Percentiles rank a stretch among this genome's conserved stretches.
phyloP scores from a whole-genome alignment of 2,888 invertebrate species.

The Aleiodes testaceus region DNA sequence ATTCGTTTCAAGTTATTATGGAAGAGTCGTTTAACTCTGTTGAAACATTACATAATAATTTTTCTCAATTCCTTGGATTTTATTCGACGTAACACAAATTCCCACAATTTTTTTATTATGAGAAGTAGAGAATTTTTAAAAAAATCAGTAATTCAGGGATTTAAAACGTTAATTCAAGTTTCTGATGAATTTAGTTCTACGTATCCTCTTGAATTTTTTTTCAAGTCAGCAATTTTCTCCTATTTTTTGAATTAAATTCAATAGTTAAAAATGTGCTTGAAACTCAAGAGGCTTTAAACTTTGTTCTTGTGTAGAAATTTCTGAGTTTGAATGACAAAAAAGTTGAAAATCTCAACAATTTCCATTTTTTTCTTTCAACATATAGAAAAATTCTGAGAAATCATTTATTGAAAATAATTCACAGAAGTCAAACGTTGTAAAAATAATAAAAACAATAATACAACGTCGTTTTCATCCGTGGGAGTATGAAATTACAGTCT shows the following conservation, averaged over 20 bases:
- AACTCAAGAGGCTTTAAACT: no score
- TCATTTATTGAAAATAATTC: not conserved
- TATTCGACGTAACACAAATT: constrained; percentile 1
- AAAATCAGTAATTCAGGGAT: constrained; percentile 1
- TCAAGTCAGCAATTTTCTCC: no score
- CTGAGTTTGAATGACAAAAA: no score
- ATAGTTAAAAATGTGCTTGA: no score
- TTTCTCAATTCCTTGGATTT: not conserved
- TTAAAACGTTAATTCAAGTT: no score
- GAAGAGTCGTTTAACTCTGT: no score
- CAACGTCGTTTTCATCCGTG: constrained; percentile 34
- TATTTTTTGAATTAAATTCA: no score
- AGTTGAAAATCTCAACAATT: no score
- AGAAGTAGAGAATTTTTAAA: not conserved
- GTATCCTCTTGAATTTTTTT: not conserved
- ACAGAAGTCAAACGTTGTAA: constrained; percentile 2
- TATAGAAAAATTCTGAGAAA: not conserved
- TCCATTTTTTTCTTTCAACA: not conserved
- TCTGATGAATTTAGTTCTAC: not conserved
- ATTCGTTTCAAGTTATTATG: no score
- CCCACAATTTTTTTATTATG: not conserved
- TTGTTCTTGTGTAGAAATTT: no score
- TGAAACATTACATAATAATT: constrained; percentile 2
- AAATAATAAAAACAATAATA: constrained; percentile 7
- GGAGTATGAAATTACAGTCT: constrained; percentile 41